A percentile compares a stretch with the other conserved stretches of the same genome.
These are phyloP conservation scores for Chlorodrepanis virens DNA, from an alignment of 2,113 vertebrate genomes.

Conservation along the genomic window DNA sequence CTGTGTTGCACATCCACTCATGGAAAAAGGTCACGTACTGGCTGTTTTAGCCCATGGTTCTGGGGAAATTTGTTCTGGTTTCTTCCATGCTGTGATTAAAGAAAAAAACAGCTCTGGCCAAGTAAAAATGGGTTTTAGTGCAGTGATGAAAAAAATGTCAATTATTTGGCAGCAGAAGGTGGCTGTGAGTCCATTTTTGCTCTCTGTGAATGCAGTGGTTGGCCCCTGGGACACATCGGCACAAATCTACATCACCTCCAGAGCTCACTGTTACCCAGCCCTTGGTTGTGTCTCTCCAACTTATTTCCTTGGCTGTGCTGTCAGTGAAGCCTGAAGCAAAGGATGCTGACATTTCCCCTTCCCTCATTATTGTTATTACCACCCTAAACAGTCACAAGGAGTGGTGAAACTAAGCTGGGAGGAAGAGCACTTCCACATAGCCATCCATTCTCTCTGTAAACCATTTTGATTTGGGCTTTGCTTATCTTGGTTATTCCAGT, in stretches of 20 bases:
- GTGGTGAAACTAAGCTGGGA: not conserved
- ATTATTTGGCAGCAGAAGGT: not conserved
- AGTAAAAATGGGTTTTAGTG: not conserved
- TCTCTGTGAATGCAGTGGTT: fast-evolving
- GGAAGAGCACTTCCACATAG: not conserved
- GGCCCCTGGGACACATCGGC: not conserved
- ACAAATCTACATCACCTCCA: fast-evolving
- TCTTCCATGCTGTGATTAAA: not conserved
- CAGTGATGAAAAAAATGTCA: not conserved
- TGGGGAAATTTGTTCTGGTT: not conserved
- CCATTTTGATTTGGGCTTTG: not conserved
- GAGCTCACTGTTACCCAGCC: not conserved
- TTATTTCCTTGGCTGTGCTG: not conserved
- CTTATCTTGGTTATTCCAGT: not conserved
- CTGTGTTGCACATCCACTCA: not conserved
- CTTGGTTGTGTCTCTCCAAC: not conserved
- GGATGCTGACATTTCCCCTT: not conserved
- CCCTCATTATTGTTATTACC: not conserved
- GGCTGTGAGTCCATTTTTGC: not conserved
- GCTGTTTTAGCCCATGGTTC: not conserved
- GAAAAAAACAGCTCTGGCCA: not conserved
- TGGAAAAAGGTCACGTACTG: not conserved
- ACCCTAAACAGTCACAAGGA: not conserved
- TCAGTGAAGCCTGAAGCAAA: not conserved
- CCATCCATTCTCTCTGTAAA: not conserved